Conservation (phyloP, 2,797 vertebrate genomes). For the Moxostoma hubbsi region DNA sequence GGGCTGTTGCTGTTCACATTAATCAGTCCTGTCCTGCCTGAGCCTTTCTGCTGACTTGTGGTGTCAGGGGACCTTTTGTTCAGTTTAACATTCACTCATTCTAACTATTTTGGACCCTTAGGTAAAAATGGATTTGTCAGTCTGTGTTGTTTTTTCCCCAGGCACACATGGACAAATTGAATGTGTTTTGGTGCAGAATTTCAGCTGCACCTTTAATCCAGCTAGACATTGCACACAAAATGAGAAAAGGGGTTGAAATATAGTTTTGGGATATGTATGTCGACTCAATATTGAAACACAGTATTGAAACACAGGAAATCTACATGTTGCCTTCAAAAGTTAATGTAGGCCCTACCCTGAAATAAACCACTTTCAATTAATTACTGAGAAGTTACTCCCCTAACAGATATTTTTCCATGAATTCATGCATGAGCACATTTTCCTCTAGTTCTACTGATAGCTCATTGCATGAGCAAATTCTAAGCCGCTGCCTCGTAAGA, state of each 20-base stretch:
- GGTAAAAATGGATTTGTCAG: constrained; percentile 37
- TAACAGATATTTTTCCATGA: too few species aligned
- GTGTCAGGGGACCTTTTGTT: constrained; percentile 37
- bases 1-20: constrained; percentile 36
- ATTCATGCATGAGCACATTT: too few species aligned
- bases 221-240: background rate
- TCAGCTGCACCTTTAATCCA: background rate
- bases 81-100: constrained; percentile 53
- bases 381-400: too few species aligned
- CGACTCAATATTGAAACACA: too few species aligned
- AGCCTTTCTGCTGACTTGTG: constrained; percentile 34
- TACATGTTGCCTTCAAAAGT: too few species aligned
- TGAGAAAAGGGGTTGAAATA: background rate
- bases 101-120: constrained; percentile 39
- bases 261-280: background rate
- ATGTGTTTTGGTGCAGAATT: constrained; percentile 37
- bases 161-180: constrained; percentile 37
- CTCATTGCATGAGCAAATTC: too few species aligned
- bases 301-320: too few species aligned
- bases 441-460: too few species aligned
- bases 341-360: too few species aligned
- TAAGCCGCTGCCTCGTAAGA: too few species aligned
- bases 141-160: constrained; percentile 40
- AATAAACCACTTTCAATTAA: too few species aligned
- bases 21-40: constrained; percentile 3